Evolutionary conservation across 2,113 vertebrate genomes (phyloP), one percentile per base, ranked within the genome.

Genomic region (Melanocharis versteri): DNA sequence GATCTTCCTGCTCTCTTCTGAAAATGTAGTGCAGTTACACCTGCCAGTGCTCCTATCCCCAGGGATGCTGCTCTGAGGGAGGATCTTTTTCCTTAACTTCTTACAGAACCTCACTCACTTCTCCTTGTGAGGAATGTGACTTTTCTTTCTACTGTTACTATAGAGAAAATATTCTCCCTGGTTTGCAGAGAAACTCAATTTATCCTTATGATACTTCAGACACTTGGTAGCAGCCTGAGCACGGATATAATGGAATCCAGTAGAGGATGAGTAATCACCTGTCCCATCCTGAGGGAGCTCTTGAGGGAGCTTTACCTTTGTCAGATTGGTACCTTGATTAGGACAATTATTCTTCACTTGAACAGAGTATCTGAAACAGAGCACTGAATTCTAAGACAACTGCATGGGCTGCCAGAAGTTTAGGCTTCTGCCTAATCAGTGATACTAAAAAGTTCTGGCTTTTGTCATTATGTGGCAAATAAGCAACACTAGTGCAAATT

Each of bases 21-120:
- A 48, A 60, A 61, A 40, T 2, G n/a, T 31, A 28, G 0, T 6
- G 66, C n/a, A n/a, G 28, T 35, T 68, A 1, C 0, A 60, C 13
- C 57, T 53, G 42, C 73, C 53, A 45, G 16, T 11, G 54, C 45
- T 81, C 35, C 24, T 42, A 30, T 89, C 45, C 15, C 39, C 37
- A 69, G 84, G 40, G 69, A 69, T 76, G 78, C 60, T 84, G 28
- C 82, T 68, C 48, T 17, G 50, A 33, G 10, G 26, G 62, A 81
- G 28, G 37, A 50, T 70, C 31, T 23, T 70, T 22, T 45, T 62
- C 81, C 47, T 68, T 56, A n/a, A 51, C 53, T 76, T 62, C 90
- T 47, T n/a, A 39, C 18, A 87, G 51, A 87, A 54, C 40, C 31
- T 89, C 23, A 19, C 9, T 77, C 53, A 8, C 23, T n/a, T 33